Percentiles rank a stretch among this genome's conserved stretches.
These are phyloP conservation scores for Heliopora coerulea DNA, from an alignment of 92 coral and sea anemone species.

Conservation along the genomic window DNA sequence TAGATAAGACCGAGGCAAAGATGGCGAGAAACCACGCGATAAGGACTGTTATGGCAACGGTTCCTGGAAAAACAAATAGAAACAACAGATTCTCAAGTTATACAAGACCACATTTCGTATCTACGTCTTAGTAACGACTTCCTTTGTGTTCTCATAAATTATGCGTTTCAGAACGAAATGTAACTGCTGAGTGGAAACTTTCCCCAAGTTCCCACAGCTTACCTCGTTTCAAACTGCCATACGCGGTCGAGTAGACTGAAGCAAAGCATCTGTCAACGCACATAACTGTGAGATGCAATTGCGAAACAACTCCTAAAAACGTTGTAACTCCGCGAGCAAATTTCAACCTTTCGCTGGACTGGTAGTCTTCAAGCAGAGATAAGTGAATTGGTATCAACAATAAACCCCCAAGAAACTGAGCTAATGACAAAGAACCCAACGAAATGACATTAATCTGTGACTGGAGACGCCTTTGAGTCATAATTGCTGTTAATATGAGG, in stretches of 20 bases:
- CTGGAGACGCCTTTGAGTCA: conserved; percentile 33
- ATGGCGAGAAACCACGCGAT: conserved; percentile 22
- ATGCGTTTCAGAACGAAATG: too few species aligned
- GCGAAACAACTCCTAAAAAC: conserved; percentile 24
- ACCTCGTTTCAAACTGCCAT: conserved; percentile 28
- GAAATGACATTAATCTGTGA: conserved; percentile 11
- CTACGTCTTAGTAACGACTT: too few species aligned
- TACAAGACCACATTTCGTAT: too few species aligned
- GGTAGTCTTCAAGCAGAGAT: conserved; percentile 15
- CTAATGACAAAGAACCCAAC: conserved; percentile 14
- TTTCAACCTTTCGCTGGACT: neutral
- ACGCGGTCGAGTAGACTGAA: neutral
- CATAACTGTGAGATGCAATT: conserved; percentile 6
- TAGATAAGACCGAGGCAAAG: conserved; percentile 3
- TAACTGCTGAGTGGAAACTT: too few species aligned
- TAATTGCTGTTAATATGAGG: conserved; percentile 10
- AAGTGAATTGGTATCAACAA: conserved; percentile 9
- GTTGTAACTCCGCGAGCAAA: conserved; percentile 5
- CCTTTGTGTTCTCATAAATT: too few species aligned
- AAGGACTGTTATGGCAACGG: neutral
- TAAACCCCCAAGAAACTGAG: conserved; percentile 38
- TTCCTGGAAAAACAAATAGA: too few species aligned
- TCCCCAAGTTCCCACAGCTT: neutral
- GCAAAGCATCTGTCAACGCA: conserved; percentile 12
- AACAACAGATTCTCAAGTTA: too few species aligned